A percentile compares a stretch with the other conserved stretches of the same genome.
Conservation (phyloP, 2,888 invertebrate genomes). For the Odontothrips loti region DNA sequence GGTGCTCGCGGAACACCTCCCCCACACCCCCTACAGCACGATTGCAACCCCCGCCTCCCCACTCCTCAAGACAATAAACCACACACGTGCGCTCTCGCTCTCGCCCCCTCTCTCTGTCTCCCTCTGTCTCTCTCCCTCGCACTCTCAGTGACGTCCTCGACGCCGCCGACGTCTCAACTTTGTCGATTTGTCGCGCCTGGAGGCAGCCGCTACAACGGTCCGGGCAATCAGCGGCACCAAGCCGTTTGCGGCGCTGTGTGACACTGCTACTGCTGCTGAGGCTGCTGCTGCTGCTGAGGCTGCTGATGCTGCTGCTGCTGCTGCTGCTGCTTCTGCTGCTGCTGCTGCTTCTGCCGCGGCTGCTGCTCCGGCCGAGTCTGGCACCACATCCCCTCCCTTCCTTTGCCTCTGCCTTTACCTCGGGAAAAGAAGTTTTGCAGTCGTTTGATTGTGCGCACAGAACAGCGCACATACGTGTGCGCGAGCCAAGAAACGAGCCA, state of each 20-base stretch:
- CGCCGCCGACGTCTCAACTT: background rate
- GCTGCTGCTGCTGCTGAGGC: too few species aligned
- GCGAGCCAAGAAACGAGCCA: too few species aligned
- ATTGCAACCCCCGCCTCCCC: background rate
- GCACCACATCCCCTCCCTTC: background rate
- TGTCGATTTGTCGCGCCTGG: background rate
- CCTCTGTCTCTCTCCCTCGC: background rate
- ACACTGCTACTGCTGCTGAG: too few species aligned
- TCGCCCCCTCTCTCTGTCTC: constrained; percentile 30
- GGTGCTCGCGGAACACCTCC: background rate
- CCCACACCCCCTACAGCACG: background rate
- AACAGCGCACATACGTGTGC: too few species aligned
- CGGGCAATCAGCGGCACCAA: background rate
- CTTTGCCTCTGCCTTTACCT: background rate
- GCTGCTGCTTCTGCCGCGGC: too few species aligned
- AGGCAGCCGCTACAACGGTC: background rate
- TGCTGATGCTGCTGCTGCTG: too few species aligned
- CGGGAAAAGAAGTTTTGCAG: background rate
- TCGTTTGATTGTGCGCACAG: background rate
- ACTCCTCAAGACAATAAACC: background rate
- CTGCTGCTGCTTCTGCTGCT: too few species aligned
- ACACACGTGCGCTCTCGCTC: constrained; percentile 9
- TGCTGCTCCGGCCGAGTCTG: too few species aligned
- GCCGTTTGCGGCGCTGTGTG: too few species aligned
- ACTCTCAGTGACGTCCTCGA: too few species aligned